phyloP scores from a whole-genome alignment of 2,797 vertebrate genomes.

The Rhinatrema bivittatum region DNA sequence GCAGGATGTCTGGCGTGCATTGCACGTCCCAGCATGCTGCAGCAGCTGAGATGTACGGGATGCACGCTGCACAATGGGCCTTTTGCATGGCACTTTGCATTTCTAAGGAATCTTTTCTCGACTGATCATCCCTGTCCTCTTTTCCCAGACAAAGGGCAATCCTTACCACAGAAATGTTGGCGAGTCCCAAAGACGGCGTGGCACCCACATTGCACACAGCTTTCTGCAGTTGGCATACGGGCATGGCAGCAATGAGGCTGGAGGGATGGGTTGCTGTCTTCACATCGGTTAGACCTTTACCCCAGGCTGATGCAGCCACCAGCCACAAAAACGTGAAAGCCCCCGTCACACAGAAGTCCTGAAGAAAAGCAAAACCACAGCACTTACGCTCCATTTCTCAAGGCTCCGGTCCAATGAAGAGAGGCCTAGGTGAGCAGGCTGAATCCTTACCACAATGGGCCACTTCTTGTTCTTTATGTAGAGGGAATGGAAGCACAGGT shows the following conservation, averaged over 20 bases:
- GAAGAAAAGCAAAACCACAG: background rate
- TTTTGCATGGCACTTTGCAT: no score
- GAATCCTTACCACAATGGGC: constrained; percentile 65
- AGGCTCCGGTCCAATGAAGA: no score
- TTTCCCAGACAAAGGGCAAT: background rate
- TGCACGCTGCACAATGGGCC: no score
- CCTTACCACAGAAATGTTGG: constrained; percentile 89
- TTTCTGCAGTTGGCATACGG: background rate
- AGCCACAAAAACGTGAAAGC: constrained; percentile 90
- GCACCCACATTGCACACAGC: constrained; percentile 40
- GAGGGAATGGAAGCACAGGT: constrained; percentile 76
- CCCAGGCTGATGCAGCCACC: constrained; percentile 89
- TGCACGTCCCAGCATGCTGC: no score
- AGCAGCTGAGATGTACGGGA: no score
- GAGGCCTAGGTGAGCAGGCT: no score
- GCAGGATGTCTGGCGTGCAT: no score
- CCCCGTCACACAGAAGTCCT: constrained; percentile 84
- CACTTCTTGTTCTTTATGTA: constrained; percentile 68
- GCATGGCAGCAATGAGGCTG: constrained; percentile 39
- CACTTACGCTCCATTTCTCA: no score
- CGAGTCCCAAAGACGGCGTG: constrained; percentile 76
- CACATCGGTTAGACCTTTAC: constrained; percentile 80
- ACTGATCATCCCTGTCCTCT: background rate
- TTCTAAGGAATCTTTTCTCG: background rate
- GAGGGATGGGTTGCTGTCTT: constrained; percentile 69